Evolutionary conservation across 2,888 invertebrate genomes (phyloP), one percentile per base, ranked within the genome.

Genomic region (Capitulum mitella): DNA sequence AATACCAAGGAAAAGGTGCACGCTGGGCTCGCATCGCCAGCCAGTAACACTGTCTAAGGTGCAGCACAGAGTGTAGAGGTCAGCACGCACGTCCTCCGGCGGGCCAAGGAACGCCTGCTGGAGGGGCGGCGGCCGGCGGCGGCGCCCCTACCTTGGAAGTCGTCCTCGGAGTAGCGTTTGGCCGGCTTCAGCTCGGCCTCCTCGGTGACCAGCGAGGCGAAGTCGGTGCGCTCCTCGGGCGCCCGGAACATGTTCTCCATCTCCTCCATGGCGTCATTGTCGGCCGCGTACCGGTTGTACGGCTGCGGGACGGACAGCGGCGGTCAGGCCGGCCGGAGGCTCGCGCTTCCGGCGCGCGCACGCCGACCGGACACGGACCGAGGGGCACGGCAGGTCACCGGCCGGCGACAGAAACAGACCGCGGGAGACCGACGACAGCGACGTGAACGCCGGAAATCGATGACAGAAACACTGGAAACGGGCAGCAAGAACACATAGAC

Each of bases 201-300:
- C 26, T 70, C 70, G 37, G 37, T 70, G 70, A 70, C 70, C 10
- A 70, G 70, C 8, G 70, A 70, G 37, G 37, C 19, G 40, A 70
- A 70, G 70, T 70, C 70, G 70, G 70, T 70, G 70, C 70, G 70
- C 37, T 70, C 70, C 37, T 70, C 70, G 10, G 70, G 70, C 40
- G 40, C 70, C 1, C 76, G 43, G 76, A 76, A 76, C 76, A 76
- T 46, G 76, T n/a, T 76, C 26, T 76, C 76, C 76, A 76, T 76
- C 76, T 76, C 46, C 6, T 76, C 76, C 76, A 76, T 76, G 29
- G 46, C 76, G 46, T 43, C 76, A 76, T 76, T 76, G 48, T 76
- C 76, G 46, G 76, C n/a, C 12, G 76, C 76, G 14, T 76, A 76
- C 19, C 76, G 76, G 22, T 48, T 12, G 46, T 76, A 48, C 46